A percentile compares a stretch with the other conserved stretches of the same genome.
Conservation (phyloP, 2,797 vertebrate genomes). For the Chromobotia macracanthus region DNA sequence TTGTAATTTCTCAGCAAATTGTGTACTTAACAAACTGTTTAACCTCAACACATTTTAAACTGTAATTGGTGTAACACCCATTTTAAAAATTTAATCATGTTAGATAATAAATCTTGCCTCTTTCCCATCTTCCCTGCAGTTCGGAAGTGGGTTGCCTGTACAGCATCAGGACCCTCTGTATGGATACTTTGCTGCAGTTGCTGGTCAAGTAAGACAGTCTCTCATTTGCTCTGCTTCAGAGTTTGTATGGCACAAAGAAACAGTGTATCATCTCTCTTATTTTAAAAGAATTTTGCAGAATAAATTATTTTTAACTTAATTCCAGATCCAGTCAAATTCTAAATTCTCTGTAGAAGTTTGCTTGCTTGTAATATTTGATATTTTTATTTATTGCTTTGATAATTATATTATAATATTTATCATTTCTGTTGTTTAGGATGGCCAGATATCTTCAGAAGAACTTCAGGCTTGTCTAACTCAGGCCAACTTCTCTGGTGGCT, state of each 20-base stretch:
- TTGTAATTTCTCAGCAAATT: neutral
- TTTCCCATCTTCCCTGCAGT: slow-evolving; percentile 58
- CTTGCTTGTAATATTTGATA: neutral
- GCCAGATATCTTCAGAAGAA: slow-evolving; percentile 93
- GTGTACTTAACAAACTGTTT: neutral
- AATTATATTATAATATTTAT: neutral
- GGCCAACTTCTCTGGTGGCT: slow-evolving; percentile 87
- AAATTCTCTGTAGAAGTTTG: no score
- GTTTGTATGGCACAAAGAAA: no score
- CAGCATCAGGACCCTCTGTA: slow-evolving; percentile 90
- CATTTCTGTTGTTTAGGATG: slow-evolving; percentile 77
- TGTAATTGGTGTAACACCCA: neutral
- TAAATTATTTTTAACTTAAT: no score
- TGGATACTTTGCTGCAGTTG: slow-evolving; percentile 87
- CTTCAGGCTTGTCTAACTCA: slow-evolving; percentile 93
- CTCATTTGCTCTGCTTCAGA: neutral
- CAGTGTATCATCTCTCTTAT: no score
- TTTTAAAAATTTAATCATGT: neutral
- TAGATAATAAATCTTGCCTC: slow-evolving; percentile 36
- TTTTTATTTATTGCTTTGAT: neutral
- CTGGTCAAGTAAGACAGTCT: slow-evolving; percentile 83
- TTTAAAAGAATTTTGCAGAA: no score
- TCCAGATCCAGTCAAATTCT: no score
- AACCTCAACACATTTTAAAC: neutral
- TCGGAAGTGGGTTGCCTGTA: slow-evolving; percentile 79